These are phyloP conservation scores for Botia almorhae DNA, from an alignment of 2,797 vertebrate genomes.

Conservation along the genomic window DNA sequence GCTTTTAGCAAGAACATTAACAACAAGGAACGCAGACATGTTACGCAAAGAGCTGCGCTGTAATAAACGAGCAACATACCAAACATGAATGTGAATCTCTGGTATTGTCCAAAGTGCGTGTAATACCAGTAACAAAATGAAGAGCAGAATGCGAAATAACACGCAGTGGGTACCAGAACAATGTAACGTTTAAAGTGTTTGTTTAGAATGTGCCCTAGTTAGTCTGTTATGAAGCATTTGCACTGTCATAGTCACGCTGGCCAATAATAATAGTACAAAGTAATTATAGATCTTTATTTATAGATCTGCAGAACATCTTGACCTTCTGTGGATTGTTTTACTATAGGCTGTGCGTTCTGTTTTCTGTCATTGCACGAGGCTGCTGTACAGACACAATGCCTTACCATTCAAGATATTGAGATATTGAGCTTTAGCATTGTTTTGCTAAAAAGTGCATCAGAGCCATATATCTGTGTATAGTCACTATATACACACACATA, in stretches of 20 bases:
- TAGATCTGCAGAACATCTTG: conserved; percentile 51
- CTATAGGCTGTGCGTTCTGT: conserved; percentile 40
- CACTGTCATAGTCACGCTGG: background rate
- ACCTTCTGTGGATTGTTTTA: conserved; percentile 54
- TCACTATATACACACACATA: background rate
- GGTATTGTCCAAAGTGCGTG: background rate
- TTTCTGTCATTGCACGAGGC: conserved; percentile 15
- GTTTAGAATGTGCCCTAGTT: conserved; percentile 3
- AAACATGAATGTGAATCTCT: background rate
- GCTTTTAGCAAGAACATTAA: background rate
- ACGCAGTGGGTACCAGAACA: background rate
- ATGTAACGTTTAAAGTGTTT: background rate
- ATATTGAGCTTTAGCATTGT: background rate
- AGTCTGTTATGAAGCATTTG: background rate
- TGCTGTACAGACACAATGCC: background rate
- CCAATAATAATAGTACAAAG: conserved; percentile 37
- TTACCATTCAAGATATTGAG: background rate
- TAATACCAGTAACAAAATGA: background rate
- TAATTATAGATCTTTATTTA: conserved; percentile 62
- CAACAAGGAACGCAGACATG: background rate
- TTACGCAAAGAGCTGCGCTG: background rate
- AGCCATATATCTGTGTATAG: background rate
- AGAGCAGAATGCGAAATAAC: background rate
- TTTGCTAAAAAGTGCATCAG: conserved; percentile 16
- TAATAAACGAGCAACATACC: background rate